Conservation (phyloP, 2,888 invertebrate species). For the Aphrophora alni region DNA sequence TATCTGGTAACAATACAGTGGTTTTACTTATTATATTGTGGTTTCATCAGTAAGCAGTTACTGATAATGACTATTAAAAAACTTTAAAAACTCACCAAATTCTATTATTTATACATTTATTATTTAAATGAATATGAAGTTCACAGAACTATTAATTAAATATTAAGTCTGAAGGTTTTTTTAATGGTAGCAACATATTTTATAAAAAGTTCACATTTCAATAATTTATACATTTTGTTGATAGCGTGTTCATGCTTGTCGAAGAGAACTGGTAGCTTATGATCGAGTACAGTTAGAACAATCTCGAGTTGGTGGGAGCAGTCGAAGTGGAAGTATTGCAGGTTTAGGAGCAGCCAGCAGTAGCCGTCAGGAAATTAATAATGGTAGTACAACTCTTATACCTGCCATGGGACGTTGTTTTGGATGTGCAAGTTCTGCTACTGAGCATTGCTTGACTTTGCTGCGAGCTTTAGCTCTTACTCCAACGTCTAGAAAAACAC, state of each 20-base stretch:
- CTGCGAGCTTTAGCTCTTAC: constrained; percentile 88
- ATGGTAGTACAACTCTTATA: constrained; percentile 25
- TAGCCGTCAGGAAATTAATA: neutral
- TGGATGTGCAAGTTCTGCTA: constrained; percentile 88
- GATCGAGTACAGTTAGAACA: constrained; percentile 80
- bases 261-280: constrained; percentile 89
- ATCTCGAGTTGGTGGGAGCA: constrained; percentile 38
- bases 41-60: no score
- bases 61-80: no score
- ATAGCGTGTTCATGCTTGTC: constrained; percentile 91
- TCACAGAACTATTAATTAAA: no score
- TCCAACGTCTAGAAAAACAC: constrained; percentile 72
- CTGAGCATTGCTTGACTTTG: constrained; percentile 92
- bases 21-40: no score
- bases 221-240: no score
- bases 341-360: constrained; percentile 11
- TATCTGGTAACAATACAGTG: neutral
- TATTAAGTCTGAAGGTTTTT: no score
- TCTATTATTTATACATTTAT: no score
- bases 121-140: no score
- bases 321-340: constrained; percentile 33
- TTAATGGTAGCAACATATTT: no score
- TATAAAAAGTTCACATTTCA: no score
- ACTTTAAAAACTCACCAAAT: no score
- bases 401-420: constrained; percentile 75